phyloP scores from a whole-genome alignment of 2,113 vertebrate genomes.

The Tringa solitaria region DNA sequence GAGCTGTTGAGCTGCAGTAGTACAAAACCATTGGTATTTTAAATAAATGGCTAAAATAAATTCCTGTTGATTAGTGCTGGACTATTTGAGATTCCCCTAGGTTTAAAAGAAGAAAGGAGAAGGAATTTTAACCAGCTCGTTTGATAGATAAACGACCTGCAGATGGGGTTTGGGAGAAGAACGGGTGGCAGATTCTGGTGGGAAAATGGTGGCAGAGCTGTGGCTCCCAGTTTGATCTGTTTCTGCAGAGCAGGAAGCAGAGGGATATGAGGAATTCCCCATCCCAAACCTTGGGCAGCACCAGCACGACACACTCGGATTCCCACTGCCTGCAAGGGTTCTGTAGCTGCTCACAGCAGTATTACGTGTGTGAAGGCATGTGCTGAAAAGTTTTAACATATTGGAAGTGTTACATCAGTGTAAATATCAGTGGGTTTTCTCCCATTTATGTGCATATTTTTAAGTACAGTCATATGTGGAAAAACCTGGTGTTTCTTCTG shows the following conservation, averaged over 20 bases:
- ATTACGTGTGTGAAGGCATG: not conserved
- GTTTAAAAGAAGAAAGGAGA: constrained; percentile 2
- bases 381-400: not conserved
- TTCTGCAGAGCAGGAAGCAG: not conserved
- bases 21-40: not conserved
- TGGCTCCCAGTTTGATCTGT: not conserved
- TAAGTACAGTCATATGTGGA: not conserved
- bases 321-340: not conserved
- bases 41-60: constrained; percentile 10
- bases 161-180: constrained; percentile 21
- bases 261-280: not conserved
- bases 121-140: constrained; percentile 22
- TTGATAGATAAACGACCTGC: constrained; percentile 5
- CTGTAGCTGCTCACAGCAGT: not conserved
- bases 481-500: not conserved
- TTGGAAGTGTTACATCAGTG: not conserved
- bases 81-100: not conserved
- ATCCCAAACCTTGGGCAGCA: not conserved
- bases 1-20: not conserved
- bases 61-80: not conserved
- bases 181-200: not conserved
- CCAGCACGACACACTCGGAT: not conserved
- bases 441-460: not conserved
- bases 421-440: not conserved
- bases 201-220: not conserved